Evolutionary conservation across 2,113 vertebrate species (phyloP).

Genomic region (Aptenodytes patagonicus): DNA sequence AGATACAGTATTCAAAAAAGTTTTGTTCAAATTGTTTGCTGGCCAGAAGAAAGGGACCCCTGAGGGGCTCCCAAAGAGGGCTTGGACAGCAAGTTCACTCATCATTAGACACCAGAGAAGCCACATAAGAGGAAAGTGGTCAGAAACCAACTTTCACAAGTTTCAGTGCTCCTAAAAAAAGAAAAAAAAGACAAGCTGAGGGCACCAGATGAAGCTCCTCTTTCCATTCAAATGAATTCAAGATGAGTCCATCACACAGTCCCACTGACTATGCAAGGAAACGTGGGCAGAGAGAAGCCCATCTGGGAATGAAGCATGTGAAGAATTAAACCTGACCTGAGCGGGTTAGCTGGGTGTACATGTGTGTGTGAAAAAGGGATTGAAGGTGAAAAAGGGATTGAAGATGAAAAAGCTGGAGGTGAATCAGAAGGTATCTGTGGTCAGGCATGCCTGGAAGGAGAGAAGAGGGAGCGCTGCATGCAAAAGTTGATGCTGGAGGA

Average conservation of each 20-base stretch:
- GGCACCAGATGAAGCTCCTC: neutral
- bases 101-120: neutral
- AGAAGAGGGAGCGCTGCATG: accelerated
- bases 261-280: neutral
- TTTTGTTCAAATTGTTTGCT: neutral
- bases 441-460: neutral
- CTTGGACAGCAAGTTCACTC: neutral
- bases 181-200: neutral
- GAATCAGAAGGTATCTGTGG: neutral
- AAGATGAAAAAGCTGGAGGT: neutral
- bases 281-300: neutral
- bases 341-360: accelerated
- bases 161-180: neutral
- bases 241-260: neutral
- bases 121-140: neutral
- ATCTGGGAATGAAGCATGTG: neutral
- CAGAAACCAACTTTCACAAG: neutral
- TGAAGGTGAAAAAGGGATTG: neutral
- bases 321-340: neutral
- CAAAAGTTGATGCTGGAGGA: neutral
- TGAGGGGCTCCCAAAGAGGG: neutral
- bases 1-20: accelerated
- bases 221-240: neutral
- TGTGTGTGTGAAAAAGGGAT: neutral
- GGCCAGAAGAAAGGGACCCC: neutral